phyloP scores from a whole-genome alignment of 2,797 vertebrate genomes.

The Nyctalus aviator region DNA sequence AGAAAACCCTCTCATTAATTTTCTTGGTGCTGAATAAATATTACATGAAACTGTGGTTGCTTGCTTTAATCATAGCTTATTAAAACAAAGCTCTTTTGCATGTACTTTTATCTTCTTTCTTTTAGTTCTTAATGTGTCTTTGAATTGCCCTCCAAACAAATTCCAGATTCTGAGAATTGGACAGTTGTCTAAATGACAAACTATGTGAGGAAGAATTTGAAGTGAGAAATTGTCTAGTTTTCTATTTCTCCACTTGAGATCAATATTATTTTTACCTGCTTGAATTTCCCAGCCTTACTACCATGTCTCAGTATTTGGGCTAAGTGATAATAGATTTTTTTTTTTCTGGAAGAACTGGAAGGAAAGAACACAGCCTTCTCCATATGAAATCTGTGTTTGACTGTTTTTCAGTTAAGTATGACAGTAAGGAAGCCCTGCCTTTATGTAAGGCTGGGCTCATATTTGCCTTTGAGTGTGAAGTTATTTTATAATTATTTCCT shows the following conservation, averaged over 20 bases:
- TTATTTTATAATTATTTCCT: not conserved
- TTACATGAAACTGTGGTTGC: not conserved
- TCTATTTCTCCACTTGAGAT: not conserved
- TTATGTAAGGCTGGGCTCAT: not conserved
- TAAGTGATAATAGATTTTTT: slow-evolving; percentile 13
- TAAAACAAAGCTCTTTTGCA: slow-evolving; percentile 8
- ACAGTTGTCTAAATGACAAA: slow-evolving; percentile 25
- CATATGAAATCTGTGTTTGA: not conserved
- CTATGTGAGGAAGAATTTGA: not conserved
- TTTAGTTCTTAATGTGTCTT: slow-evolving; percentile 3
- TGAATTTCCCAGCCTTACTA: slow-evolving; percentile 5
- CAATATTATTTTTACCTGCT: slow-evolving; percentile 27
- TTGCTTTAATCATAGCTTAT: slow-evolving; percentile 18
- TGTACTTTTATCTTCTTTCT: not conserved
- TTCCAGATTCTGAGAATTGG: not conserved
- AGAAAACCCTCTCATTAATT: slow-evolving; percentile 9
- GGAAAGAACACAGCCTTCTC: not conserved
- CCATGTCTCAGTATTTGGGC: not conserved
- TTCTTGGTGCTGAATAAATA: slow-evolving; percentile 39
- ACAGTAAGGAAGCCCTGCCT: not conserved
- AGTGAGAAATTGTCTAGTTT: not conserved
- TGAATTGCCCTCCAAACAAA: not conserved
- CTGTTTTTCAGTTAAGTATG: not conserved
- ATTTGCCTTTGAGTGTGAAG: not conserved
- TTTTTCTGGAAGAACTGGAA: slow-evolving; percentile 45